Percentiles rank a stretch among this genome's conserved stretches.
Conservation (phyloP, 2,888 invertebrate species). For the Mantis religiosa region DNA sequence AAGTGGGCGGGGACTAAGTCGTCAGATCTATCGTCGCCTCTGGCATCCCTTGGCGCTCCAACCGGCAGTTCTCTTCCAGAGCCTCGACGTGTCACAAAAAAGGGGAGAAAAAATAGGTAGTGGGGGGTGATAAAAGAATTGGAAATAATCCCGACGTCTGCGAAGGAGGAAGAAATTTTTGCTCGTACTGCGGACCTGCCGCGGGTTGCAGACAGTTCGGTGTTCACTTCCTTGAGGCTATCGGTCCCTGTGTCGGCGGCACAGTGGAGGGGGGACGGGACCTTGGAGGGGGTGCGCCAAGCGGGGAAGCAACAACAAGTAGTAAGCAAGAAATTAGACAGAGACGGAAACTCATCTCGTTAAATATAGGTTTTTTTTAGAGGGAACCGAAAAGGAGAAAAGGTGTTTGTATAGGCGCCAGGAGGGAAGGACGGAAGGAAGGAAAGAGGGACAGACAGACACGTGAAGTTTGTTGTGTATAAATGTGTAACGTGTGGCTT, state of each 20-base stretch:
- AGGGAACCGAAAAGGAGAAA: background rate
- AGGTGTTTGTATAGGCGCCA: background rate
- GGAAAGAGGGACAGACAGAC: conserved; percentile 2
- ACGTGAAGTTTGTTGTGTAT: background rate
- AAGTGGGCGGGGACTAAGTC: conserved; percentile 6
- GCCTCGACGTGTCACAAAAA: conserved; percentile 15
- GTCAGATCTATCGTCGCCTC: background rate
- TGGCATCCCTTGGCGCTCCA: background rate
- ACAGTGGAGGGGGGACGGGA: background rate
- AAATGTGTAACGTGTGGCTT: conserved; percentile 7
- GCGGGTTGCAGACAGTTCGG: background rate
- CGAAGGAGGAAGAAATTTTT: background rate
- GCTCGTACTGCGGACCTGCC: background rate
- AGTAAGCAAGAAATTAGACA: background rate
- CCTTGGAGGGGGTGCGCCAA: background rate
- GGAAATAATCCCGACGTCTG: background rate
- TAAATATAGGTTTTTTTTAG: background rate
- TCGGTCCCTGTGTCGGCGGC: background rate
- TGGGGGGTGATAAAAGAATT: background rate
- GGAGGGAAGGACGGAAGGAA: background rate
- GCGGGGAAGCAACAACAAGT: background rate
- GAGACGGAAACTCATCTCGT: background rate
- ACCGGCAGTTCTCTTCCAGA: conserved; percentile 19
- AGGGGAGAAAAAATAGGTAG: conserved; percentile 10
- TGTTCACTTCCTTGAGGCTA: conserved; percentile 1